Conservation (phyloP, 2,888 invertebrate genomes). For the Glyphotaelius pellucidus region DNA sequence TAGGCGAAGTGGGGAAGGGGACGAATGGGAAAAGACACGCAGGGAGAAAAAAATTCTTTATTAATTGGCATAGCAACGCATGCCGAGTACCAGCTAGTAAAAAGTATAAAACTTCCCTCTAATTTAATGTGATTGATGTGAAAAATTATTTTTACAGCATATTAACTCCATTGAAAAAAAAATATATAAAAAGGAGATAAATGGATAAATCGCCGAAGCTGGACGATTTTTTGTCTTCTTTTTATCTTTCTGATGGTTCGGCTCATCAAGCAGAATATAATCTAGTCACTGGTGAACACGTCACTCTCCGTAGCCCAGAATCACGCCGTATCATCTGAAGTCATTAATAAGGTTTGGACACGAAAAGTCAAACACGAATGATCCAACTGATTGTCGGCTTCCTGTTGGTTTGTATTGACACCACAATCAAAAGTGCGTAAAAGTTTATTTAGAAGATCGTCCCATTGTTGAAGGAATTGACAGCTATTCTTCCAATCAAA, state of each 20-base stretch:
- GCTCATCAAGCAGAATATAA: neutral
- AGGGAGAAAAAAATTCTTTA: no score
- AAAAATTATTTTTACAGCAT: neutral
- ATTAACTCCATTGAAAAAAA: neutral
- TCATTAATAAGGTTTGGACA: neutral
- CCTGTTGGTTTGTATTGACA: constrained; percentile 18
- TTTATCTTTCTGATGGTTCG: neutral
- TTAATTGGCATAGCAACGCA: no score
- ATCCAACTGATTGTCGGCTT: neutral
- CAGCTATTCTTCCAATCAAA: neutral
- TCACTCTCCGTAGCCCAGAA: neutral
- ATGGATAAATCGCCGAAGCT: neutral
- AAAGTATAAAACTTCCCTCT: neutral
- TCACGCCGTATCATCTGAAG: neutral
- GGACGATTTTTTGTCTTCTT: neutral
- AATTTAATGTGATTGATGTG: neutral
- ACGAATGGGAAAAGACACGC: no score
- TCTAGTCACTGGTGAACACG: neutral
- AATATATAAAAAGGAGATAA: neutral
- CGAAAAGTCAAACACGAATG: neutral
- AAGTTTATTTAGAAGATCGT: neutral
- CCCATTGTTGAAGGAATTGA: neutral
- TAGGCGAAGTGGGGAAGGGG: no score
- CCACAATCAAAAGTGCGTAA: constrained; percentile 12
- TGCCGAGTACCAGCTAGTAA: no score